phyloP scores from a whole-genome alignment of 2,113 vertebrate species.

The Gymnobelideus leadbeateri region DNA sequence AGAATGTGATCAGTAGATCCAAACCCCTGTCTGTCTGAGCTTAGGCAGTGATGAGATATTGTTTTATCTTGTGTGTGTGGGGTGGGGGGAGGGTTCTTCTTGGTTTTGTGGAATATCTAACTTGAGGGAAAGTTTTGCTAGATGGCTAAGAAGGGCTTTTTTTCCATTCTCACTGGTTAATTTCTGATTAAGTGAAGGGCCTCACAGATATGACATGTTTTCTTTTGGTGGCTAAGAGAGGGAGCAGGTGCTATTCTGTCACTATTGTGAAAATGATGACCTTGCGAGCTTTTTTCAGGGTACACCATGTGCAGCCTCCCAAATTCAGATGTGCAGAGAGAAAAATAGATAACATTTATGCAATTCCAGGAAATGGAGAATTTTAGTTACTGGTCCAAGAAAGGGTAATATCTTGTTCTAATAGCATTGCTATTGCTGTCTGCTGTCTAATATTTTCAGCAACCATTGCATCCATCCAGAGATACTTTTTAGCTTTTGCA shows the following conservation, averaged over 20 bases:
- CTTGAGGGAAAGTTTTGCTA: neutral
- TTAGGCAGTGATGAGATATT: neutral
- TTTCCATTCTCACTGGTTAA: neutral
- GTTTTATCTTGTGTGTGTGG: neutral
- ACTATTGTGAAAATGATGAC: conserved; percentile 35
- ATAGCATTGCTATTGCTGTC: neutral
- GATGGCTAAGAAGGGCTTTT: neutral
- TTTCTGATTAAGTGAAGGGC: conserved; percentile 9
- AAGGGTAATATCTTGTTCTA: neutral
- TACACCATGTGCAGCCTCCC: neutral
- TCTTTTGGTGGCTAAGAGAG: neutral
- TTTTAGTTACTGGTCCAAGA: neutral
- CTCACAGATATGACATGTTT: neutral
- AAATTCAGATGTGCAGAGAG: neutral
- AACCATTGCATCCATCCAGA: neutral
- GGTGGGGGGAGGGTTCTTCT: neutral
- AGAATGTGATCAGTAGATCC: neutral
- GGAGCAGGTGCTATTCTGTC: conserved; percentile 5
- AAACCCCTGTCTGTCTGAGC: neutral
- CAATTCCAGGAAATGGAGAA: neutral
- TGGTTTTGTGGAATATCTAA: neutral
- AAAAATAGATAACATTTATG: neutral
- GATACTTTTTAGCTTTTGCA: conserved; percentile 12
- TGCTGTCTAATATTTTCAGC: conserved; percentile 25
- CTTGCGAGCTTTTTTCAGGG: conserved; percentile 7